phyloP scores from a whole-genome alignment of 2,888 invertebrate species.

The Anoncus sp. region DNA sequence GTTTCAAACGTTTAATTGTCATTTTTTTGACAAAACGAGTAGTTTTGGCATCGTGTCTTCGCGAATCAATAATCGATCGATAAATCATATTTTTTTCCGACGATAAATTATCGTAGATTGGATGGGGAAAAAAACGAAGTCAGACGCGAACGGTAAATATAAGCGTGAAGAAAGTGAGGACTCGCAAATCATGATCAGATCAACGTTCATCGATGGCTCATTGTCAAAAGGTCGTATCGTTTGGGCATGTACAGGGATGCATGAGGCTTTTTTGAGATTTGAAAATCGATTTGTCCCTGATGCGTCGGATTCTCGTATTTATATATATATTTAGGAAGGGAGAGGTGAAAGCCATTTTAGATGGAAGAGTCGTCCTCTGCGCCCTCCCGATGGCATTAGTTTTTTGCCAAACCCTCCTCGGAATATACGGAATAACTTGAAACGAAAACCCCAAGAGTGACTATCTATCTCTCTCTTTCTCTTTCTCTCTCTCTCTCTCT shows the following conservation, averaged over 20 bases:
- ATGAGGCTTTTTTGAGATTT: conserved; percentile 12
- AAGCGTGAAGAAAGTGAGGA: conserved; percentile 56
- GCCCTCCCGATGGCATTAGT: conserved; percentile 59
- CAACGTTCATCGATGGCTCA: conserved; percentile 17
- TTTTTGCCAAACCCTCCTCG: conserved; percentile 54
- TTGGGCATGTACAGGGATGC: neutral
- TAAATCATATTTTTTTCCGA: conserved; percentile 37
- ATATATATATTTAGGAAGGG: too few relatives aligned
- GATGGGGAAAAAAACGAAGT: conserved; percentile 7
- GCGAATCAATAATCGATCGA: conserved; percentile 26
- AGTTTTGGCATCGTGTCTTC: neutral
- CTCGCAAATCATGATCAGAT: conserved; percentile 43
- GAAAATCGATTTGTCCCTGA: conserved; percentile 33
- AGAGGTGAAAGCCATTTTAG: conserved; percentile 31
- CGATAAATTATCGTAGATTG: conserved; percentile 36
- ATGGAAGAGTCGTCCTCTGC: conserved; percentile 45
- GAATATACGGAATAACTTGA: conserved; percentile 69
- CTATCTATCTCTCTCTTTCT: neutral
- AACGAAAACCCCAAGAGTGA: conserved; percentile 47
- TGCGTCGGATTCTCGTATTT: conserved; percentile 33
- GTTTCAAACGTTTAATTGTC: conserved; percentile 12
- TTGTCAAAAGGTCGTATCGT: conserved; percentile 4
- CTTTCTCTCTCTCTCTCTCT: conserved; percentile 20
- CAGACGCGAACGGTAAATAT: conserved; percentile 51
- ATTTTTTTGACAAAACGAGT: conserved; percentile 20